Conservation (phyloP, 2,113 vertebrate genomes). For the Abramis brama region DNA sequence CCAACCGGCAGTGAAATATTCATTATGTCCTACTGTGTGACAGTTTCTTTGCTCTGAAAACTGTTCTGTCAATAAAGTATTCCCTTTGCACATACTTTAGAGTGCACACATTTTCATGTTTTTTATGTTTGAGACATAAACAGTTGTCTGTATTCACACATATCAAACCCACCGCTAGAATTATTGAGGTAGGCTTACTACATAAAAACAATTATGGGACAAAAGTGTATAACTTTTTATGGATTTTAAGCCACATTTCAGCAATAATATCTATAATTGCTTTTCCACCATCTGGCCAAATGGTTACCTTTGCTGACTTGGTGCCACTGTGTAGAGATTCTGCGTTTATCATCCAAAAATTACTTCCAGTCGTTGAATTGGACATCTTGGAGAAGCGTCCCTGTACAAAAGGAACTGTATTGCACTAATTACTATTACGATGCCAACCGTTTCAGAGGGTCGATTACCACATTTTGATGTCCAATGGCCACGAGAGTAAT, state of each 20-base stretch:
- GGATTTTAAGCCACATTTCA: no score
- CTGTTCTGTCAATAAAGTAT: slow-evolving; percentile 2
- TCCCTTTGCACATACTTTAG: background rate
- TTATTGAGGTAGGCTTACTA: background rate
- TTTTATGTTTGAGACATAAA: background rate
- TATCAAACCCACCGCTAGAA: background rate
- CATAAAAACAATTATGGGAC: no score
- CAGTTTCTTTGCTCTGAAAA: slow-evolving; percentile 12
- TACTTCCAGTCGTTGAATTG: background rate
- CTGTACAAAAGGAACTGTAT: background rate
- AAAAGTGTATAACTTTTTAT: background rate
- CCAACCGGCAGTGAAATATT: background rate
- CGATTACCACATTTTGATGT: background rate
- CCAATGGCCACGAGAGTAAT: no score
- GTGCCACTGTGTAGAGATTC: background rate
- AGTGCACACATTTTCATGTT: background rate
- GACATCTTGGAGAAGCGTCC: background rate
- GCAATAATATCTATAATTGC: background rate
- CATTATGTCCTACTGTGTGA: slow-evolving; percentile 5
- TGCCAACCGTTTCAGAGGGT: background rate
- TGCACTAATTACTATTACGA: background rate
- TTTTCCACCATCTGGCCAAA: background rate
- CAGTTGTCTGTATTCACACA: background rate
- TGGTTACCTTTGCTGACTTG: background rate
- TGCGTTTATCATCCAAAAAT: background rate